phyloP scores from a whole-genome alignment of 2,888 invertebrate species.

The Xanthorhoe spadicearia region DNA sequence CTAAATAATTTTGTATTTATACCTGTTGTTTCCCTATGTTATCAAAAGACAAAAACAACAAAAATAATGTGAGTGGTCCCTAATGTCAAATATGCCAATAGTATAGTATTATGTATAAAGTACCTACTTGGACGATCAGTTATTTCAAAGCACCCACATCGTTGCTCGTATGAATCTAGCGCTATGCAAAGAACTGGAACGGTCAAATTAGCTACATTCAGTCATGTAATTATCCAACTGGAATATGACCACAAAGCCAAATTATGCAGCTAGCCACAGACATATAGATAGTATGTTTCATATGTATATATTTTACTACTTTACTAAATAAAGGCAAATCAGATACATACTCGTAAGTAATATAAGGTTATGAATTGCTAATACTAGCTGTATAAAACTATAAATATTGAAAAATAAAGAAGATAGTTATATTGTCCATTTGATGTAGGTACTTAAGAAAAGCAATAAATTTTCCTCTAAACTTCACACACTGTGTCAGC shows the following conservation, averaged over 20 bases:
- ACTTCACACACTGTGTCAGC: background rate
- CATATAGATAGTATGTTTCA: slow-evolving; percentile 10
- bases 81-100: no score
- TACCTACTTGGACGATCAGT: no score
- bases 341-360: no score
- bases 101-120: no score
- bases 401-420: no score
- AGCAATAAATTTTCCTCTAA: background rate
- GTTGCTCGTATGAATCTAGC: background rate
- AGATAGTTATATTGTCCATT: no score
- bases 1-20: slow-evolving; percentile 10
- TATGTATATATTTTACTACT: slow-evolving; percentile 9
- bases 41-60: no score
- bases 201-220: slow-evolving; percentile 18
- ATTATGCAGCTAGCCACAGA: slow-evolving; percentile 23
- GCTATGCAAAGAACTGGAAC: slow-evolving; percentile 2
- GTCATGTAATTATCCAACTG: slow-evolving; percentile 22
- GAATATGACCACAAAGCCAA: slow-evolving; percentile 28
- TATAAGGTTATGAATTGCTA: background rate
- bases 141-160: no score
- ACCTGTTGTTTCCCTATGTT: background rate
- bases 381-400: no score
- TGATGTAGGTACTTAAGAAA: no score
- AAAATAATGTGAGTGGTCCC: background rate
- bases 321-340: background rate